A percentile compares a stretch with the other conserved stretches of the same genome.
Conservation (phyloP, 2,888 invertebrate species). For the Tenodera sinensis region DNA sequence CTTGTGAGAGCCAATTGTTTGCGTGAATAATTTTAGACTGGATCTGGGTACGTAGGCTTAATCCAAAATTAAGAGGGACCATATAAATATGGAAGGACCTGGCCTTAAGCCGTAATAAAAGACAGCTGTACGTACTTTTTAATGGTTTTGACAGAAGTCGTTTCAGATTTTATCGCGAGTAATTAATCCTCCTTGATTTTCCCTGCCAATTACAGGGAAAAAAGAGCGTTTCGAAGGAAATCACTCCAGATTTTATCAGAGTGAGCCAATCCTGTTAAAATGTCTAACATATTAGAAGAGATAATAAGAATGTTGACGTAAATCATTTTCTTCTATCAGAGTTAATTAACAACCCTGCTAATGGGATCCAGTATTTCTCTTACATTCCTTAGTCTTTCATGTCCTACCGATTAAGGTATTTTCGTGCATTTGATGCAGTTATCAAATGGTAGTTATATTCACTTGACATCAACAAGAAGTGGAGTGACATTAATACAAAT, state of each 20-base stretch:
- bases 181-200: background rate
- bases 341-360: background rate
- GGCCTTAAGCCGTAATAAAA: background rate
- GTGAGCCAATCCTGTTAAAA: background rate
- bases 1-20: too few relatives aligned
- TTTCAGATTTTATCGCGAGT: background rate
- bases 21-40: too few relatives aligned
- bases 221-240: background rate
- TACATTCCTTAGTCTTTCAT: background rate
- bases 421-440: too few relatives aligned
- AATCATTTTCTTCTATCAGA: background rate
- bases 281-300: background rate
- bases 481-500: too few relatives aligned
- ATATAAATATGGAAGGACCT: background rate
- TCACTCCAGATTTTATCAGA: background rate
- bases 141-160: background rate
- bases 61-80: too few relatives aligned
- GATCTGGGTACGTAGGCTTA: too few relatives aligned
- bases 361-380: background rate
- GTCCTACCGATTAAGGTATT: too few relatives aligned
- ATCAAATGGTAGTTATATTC: too few relatives aligned
- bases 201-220: background rate
- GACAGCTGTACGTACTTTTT: background rate
- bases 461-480: too few relatives aligned
- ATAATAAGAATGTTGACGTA: background rate